phyloP scores from a whole-genome alignment of 2,797 vertebrate species.

The Platyrinchus mystaceus region DNA sequence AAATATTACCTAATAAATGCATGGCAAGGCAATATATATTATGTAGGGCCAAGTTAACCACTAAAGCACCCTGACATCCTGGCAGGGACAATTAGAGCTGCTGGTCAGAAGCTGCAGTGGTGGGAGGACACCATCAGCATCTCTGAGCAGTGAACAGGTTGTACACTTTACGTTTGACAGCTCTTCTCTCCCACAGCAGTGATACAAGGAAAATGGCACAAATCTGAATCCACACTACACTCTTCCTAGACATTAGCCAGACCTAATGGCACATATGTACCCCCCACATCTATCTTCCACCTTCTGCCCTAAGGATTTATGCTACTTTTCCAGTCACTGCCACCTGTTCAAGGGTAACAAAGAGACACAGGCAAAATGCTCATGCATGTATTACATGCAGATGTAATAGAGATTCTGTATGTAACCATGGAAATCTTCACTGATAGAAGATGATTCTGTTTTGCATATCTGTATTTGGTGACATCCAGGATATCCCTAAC shows the following conservation, averaged over 20 bases:
- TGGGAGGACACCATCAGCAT: background rate
- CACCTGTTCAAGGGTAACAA: background rate
- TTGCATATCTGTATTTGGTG: background rate
- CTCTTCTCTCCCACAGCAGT: background rate
- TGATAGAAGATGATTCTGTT: background rate
- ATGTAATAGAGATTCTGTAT: background rate
- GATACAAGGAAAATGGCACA: background rate
- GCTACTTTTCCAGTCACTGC: background rate
- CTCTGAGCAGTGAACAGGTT: background rate
- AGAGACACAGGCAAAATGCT: background rate
- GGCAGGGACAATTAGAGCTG: background rate
- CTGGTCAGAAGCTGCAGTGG: background rate
- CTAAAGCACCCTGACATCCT: background rate
- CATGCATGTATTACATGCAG: background rate
- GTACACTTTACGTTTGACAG: background rate
- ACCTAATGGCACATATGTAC: accelerated
- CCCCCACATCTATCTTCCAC: background rate
- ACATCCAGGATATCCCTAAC: background rate
- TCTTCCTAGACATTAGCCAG: background rate
- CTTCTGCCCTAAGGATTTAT: background rate
- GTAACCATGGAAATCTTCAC: background rate
- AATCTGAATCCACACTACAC: background rate
- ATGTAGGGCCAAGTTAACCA: background rate
- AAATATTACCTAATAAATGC: background rate
- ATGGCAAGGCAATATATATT: background rate